Evolutionary conservation across 2,888 invertebrate species (phyloP).

Genomic region (Opisthograptis luteolata): DNA sequence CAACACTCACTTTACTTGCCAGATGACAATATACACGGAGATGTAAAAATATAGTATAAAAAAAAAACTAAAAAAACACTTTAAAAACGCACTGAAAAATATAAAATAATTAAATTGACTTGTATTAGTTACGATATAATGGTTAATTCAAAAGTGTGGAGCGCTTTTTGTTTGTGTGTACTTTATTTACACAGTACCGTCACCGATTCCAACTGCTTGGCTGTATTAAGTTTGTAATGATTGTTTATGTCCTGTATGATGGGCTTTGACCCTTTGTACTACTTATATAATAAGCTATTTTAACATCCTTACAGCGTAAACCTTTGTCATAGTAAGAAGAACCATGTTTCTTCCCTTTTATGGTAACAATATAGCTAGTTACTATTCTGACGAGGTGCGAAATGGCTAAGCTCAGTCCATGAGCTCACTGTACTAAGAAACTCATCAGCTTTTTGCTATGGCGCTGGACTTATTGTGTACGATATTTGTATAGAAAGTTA

Average conservation of each 20-base stretch:
- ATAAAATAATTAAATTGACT: too few relatives aligned
- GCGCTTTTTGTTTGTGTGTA: too few relatives aligned
- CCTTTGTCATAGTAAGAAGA: not conserved
- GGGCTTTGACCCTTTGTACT: not conserved
- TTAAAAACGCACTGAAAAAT: too few relatives aligned
- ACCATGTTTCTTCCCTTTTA: not conserved
- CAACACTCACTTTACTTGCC: not conserved
- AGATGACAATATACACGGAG: not conserved
- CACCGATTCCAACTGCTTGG: too few relatives aligned
- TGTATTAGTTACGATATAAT: too few relatives aligned
- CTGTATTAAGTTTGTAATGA: too few relatives aligned
- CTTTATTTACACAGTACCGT: too few relatives aligned
- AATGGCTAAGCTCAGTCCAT: not conserved
- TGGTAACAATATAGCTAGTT: too few relatives aligned
- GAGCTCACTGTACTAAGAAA: not conserved
- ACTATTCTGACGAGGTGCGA: not conserved
- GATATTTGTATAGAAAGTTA: not conserved
- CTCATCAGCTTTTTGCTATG: constrained; percentile 12
- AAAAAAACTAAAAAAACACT: too few relatives aligned
- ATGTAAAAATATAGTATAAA: not conserved
- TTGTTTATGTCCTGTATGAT: too few relatives aligned
- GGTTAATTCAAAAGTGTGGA: too few relatives aligned
- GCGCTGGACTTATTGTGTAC: not conserved
- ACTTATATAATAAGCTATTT: too few relatives aligned
- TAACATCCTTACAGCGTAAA: not conserved